Evolutionary conservation across 2,113 vertebrate species (phyloP).

Genomic region (Atrichornis clamosus): DNA sequence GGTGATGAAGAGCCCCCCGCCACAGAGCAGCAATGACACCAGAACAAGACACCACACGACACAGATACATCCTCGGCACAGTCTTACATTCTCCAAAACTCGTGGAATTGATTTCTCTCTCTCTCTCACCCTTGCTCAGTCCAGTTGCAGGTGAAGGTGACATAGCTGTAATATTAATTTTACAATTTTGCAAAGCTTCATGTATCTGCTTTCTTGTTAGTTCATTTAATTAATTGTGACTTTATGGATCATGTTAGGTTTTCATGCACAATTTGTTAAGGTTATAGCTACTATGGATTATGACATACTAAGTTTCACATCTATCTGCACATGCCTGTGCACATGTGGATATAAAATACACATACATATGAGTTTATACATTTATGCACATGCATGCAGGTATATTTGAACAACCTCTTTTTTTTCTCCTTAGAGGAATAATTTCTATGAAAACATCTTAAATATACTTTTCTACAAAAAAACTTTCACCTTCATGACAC

Average conservation of each 20-base stretch:
- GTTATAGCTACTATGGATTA: conserved; percentile 14
- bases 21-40: conserved; percentile 55
- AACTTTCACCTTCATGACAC: neutral
- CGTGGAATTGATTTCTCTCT: conserved; percentile 80
- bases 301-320: neutral
- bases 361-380: neutral
- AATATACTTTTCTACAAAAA: neutral
- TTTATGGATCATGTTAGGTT: conserved; percentile 49
- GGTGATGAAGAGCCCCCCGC: conserved; percentile 14
- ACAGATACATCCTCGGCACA: conserved; percentile 53
- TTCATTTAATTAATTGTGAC: conserved; percentile 51
- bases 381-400: neutral
- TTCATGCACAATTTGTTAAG: conserved; percentile 48
- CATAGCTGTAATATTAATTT: conserved; percentile 83
- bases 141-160: conserved; percentile 82
- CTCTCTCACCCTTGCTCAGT: conserved; percentile 84
- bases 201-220: conserved; percentile 53
- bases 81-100: conserved; percentile 85
- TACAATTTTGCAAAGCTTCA: conserved; percentile 77
- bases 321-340: neutral
- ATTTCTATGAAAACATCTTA: neutral
- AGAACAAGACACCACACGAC: conserved; percentile 73
- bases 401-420: neutral
- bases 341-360: neutral
- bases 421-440: neutral